phyloP scores from a whole-genome alignment of 2,888 invertebrate species.

The Spilarctia lutea region DNA sequence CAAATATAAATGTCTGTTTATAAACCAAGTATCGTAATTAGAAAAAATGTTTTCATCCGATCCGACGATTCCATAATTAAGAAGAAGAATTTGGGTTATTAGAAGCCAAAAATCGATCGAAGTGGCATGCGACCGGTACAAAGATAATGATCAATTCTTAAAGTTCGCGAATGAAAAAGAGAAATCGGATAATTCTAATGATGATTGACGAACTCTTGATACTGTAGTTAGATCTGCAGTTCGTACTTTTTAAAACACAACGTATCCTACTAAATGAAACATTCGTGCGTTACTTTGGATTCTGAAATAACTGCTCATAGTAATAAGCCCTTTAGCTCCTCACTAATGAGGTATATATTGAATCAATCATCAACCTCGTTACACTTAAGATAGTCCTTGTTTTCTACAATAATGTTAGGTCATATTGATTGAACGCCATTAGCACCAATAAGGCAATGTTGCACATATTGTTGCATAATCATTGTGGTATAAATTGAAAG shows the following conservation, averaged over 20 bases:
- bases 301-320: not conserved
- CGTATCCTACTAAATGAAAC: not conserved
- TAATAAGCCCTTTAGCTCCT: not conserved
- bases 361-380: not conserved
- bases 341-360: not conserved
- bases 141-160: not conserved
- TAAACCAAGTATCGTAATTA: too few species aligned
- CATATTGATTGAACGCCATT: constrained; percentile 19
- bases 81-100: not conserved
- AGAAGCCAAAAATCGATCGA: not conserved
- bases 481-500: constrained; percentile 10
- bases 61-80: too few species aligned
- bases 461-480: constrained; percentile 13
- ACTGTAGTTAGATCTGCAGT: not conserved
- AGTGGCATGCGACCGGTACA: too few species aligned
- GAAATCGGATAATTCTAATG: not conserved
- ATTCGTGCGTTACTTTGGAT: not conserved
- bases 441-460: constrained; percentile 3
- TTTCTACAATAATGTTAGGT: constrained; percentile 3
- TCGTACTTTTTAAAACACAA: not conserved
- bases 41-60: too few species aligned
- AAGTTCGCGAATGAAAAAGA: not conserved
- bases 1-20: too few species aligned
- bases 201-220: not conserved
- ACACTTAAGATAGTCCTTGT: constrained; percentile 10